phyloP scores from a whole-genome alignment of 1,140 invertebrate species.

The Achroia grisella region DNA sequence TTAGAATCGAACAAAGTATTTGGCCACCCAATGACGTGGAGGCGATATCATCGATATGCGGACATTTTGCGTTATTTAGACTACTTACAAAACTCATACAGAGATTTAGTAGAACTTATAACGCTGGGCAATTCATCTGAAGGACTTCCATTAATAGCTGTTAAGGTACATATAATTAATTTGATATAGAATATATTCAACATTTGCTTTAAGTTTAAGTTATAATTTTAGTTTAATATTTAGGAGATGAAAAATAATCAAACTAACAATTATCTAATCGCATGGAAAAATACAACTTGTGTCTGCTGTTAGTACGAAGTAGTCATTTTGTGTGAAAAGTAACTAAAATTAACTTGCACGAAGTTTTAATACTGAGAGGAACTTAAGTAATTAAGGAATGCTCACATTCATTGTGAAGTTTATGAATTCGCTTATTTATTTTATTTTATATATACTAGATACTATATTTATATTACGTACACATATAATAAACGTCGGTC shows the following conservation, averaged over 20 bases:
- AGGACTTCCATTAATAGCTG: constrained; percentile 79
- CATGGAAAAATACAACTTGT: too few relatives aligned
- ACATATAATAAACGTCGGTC: neutral
- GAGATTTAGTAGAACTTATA: constrained; percentile 77
- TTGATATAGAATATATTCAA: too few relatives aligned
- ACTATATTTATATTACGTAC: neutral
- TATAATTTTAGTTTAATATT: too few relatives aligned
- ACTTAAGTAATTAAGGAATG: too few relatives aligned
- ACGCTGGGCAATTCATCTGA: constrained; percentile 83
- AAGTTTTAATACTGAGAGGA: too few relatives aligned
- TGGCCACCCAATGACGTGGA: constrained; percentile 82
- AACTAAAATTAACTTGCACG: too few relatives aligned
- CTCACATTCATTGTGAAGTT: neutral
- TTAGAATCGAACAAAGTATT: constrained; percentile 70
- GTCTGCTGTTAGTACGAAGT: too few relatives aligned
- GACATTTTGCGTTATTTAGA: constrained; percentile 81
- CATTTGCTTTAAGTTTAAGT: too few relatives aligned
- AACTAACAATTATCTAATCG: too few relatives aligned
- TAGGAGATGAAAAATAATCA: too few relatives aligned
- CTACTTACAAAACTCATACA: constrained; percentile 78
- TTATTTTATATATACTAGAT: neutral
- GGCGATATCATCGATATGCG: constrained; percentile 79
- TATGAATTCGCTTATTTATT: neutral
- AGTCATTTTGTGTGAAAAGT: too few relatives aligned
- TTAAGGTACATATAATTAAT: constrained; percentile 65